phyloP scores from a whole-genome alignment of 2,888 invertebrate genomes.

The Aphodius sticticus region DNA sequence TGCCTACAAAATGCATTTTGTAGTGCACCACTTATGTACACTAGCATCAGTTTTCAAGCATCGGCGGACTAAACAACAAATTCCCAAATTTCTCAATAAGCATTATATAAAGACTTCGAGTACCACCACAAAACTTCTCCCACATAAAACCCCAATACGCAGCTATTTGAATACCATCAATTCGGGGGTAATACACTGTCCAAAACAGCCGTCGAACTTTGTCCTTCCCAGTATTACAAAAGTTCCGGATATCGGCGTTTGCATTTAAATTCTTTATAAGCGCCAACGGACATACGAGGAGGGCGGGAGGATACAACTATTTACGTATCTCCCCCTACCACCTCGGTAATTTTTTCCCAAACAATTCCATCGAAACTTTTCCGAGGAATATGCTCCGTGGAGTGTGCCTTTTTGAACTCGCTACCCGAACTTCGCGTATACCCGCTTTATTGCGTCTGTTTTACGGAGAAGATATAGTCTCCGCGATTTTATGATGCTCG shows the following conservation, averaged over 20 bases:
- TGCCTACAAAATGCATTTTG: too few relatives aligned
- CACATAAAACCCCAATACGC: background rate
- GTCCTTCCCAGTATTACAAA: background rate
- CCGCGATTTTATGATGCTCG: background rate
- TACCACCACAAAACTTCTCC: background rate
- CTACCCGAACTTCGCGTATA: background rate
- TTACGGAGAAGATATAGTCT: background rate
- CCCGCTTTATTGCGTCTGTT: slow-evolving; percentile 4
- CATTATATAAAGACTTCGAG: background rate
- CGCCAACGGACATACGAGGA: background rate
- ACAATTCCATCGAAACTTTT: slow-evolving; percentile 4
- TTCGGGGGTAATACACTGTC: background rate
- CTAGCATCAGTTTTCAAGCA: background rate
- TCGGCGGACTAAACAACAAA: background rate
- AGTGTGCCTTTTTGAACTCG: background rate
- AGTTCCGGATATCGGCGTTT: background rate
- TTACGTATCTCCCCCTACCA: background rate
- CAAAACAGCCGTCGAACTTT: background rate
- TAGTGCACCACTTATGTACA: too few relatives aligned
- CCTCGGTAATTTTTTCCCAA: background rate
- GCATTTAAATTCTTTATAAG: slow-evolving; percentile 4
- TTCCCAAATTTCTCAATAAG: background rate
- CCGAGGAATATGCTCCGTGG: background rate
- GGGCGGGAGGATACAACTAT: background rate
- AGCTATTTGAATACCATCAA: slow-evolving; percentile 4